phyloP scores from a whole-genome alignment of 2,888 invertebrate species.

The Sesia bembeciformis region DNA sequence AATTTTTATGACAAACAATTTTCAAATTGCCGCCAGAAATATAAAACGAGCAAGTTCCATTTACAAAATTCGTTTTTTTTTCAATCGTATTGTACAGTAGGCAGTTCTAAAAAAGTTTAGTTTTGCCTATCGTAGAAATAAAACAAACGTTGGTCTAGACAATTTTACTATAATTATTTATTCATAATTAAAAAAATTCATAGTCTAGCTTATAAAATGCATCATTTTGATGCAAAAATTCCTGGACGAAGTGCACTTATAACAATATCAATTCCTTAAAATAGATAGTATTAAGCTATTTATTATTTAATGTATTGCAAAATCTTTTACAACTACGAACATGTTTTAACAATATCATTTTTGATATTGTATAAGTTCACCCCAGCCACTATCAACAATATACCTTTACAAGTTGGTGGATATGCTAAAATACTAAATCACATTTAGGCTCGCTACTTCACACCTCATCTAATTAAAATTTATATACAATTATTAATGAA shows the following conservation, averaged over 20 bases:
- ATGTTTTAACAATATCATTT: slow-evolving; percentile 2
- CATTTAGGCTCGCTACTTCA: slow-evolving; percentile 25
- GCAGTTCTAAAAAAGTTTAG: too few relatives aligned
- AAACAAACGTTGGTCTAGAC: slow-evolving; percentile 7
- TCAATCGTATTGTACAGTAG: too few relatives aligned
- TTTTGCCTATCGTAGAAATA: background rate
- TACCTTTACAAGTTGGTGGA: slow-evolving; percentile 26
- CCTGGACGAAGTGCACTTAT: slow-evolving; percentile 39
- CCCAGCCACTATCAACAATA: slow-evolving; percentile 30
- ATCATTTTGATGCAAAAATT: slow-evolving; percentile 36
- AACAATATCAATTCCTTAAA: slow-evolving; percentile 11
- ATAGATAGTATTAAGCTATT: slow-evolving; percentile 6
- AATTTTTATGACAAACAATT: too few relatives aligned
- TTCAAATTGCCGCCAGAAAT: too few relatives aligned
- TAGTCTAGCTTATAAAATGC: slow-evolving; percentile 37
- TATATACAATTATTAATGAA: too few relatives aligned
- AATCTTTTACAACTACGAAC: background rate
- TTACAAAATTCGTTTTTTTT: too few relatives aligned
- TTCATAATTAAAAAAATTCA: slow-evolving; percentile 21
- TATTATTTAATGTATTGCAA: background rate
- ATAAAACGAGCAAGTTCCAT: too few relatives aligned
- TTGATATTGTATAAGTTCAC: slow-evolving; percentile 25
- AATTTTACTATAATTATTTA: slow-evolving; percentile 10
- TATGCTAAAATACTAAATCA: slow-evolving; percentile 47
- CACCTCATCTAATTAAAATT: background rate